Conservation (phyloP, 2,113 vertebrate species). For the Rhinolophus ferrumequinum region DNA sequence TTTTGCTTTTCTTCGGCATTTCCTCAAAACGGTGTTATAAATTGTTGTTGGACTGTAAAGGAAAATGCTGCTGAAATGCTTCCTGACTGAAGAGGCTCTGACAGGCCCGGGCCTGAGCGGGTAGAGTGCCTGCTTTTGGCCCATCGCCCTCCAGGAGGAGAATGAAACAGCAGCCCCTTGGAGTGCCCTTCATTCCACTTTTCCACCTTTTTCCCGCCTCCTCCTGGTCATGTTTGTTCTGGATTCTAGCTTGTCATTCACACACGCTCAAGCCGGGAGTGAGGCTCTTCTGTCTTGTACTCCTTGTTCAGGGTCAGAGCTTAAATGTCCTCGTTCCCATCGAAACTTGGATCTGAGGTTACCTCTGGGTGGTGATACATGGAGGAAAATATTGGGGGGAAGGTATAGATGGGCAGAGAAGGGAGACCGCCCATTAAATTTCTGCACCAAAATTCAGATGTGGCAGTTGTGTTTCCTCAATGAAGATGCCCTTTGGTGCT, state of each 20-base stretch:
- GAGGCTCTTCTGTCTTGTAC: too few relatives aligned
- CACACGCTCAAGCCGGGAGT: not conserved
- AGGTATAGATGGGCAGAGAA: not conserved
- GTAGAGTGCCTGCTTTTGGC: not conserved
- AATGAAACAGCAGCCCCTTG: not conserved
- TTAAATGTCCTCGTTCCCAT: not conserved
- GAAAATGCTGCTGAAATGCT: conserved; percentile 6
- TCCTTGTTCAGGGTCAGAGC: not conserved
- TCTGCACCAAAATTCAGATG: not conserved
- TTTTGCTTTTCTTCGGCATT: conserved; percentile 63
- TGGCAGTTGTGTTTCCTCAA: not conserved
- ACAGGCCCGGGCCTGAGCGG: not conserved
- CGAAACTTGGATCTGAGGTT: not conserved
- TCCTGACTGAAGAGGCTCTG: not conserved
- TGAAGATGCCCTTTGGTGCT: not conserved
- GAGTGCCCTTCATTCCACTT: not conserved
- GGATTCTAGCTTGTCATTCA: not conserved
- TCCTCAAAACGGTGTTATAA: conserved; percentile 55
- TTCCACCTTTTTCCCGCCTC: not conserved
- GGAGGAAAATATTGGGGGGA: not conserved
- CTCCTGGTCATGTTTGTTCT: not conserved
- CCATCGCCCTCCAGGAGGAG: not conserved
- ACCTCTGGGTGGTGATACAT: not conserved
- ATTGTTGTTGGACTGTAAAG: conserved; percentile 19
- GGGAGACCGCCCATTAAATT: not conserved